Conservation (phyloP, 1,140 invertebrate species). For the Notospermus geniculatus region DNA sequence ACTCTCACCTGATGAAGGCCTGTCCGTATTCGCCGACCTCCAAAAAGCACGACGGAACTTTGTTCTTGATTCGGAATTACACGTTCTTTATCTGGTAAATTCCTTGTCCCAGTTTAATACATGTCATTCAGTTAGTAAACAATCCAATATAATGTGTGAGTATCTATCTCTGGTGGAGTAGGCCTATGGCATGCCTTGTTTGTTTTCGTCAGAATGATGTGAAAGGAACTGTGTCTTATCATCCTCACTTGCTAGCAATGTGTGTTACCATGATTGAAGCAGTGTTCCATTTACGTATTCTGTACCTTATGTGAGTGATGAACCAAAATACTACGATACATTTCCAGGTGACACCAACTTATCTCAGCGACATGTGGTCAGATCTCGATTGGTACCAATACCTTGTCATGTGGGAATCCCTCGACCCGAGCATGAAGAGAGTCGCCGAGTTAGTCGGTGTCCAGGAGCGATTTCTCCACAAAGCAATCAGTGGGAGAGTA, state of each 20-base stretch:
- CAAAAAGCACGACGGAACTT: slow-evolving; percentile 85
- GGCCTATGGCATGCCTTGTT: no score
- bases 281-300: not conserved
- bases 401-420: slow-evolving; percentile 78
- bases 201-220: no score
- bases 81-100: slow-evolving; percentile 79
- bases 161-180: no score
- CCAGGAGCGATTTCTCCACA: slow-evolving; percentile 81
- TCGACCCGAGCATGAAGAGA: slow-evolving; percentile 75
- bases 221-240: no score
- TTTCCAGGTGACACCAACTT: slow-evolving; percentile 74
- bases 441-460: slow-evolving; percentile 91
- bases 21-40: slow-evolving; percentile 85
- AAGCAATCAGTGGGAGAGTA: slow-evolving; percentile 71
- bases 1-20: slow-evolving; percentile 85
- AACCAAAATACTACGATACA: no score
- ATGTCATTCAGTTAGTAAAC: no score
- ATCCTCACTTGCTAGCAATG: no score
- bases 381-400: slow-evolving; percentile 85
- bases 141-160: no score
- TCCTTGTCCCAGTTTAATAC: not conserved
- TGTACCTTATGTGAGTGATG: no score
- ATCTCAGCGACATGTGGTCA: slow-evolving; percentile 72
- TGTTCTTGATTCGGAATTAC: slow-evolving; percentile 90
- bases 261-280: not conserved